phyloP scores from a whole-genome alignment of 2,797 vertebrate species.

The Coendou prehensilis region DNA sequence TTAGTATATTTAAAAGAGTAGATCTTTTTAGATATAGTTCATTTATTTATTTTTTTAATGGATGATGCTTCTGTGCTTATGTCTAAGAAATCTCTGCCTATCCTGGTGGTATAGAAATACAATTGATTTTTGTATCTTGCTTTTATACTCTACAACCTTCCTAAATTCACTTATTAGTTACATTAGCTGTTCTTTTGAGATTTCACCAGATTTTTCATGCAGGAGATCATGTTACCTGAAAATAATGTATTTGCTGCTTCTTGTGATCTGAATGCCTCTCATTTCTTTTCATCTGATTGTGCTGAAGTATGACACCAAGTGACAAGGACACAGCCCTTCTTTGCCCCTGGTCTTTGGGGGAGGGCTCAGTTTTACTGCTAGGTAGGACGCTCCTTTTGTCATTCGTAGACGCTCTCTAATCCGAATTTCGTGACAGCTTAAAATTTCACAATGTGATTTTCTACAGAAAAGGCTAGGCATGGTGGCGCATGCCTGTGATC shows the following conservation, averaged over 20 bases:
- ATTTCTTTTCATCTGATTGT: not conserved
- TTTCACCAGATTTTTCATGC: not conserved
- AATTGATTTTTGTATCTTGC: not conserved
- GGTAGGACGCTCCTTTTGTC: accelerated
- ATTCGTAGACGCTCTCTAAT: not conserved
- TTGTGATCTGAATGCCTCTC: not conserved
- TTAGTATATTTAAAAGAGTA: not conserved
- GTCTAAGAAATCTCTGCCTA: not conserved
- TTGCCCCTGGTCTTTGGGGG: not conserved
- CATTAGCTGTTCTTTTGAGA: not conserved
- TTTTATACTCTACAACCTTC: not conserved
- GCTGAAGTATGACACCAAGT: not conserved
- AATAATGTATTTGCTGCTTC: not conserved
- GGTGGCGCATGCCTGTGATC: not conserved
- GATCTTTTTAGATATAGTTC: not conserved
- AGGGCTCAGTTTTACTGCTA: accelerated
- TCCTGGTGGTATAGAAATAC: accelerated
- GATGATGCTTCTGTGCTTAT: not conserved
- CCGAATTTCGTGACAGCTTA: not conserved
- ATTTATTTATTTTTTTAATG: not conserved
- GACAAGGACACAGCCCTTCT: not conserved
- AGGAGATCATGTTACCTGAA: not conserved
- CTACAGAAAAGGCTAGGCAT: not conserved
- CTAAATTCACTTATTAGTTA: not conserved
- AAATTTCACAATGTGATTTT: not conserved